Conservation (phyloP, 2,797 vertebrate species). For the Danio albolineatus region DNA sequence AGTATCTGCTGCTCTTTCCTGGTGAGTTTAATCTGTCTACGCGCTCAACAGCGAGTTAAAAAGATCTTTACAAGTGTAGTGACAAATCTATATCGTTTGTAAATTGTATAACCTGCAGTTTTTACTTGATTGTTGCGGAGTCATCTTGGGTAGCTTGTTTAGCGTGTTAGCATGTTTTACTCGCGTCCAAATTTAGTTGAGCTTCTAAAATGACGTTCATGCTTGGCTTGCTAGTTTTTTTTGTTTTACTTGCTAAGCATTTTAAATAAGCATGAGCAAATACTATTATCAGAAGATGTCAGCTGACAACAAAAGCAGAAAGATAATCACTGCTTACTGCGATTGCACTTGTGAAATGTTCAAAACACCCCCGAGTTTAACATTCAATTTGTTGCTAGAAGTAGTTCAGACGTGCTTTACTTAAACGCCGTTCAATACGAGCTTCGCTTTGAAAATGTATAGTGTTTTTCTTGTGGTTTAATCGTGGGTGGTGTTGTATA, state of each 20-base stretch:
- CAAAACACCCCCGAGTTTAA: neutral
- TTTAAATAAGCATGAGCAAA: neutral
- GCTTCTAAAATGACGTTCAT: neutral
- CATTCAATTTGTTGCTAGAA: neutral
- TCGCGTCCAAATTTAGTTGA: neutral
- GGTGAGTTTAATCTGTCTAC: slow-evolving; percentile 6
- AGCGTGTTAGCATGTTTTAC: slow-evolving; percentile 45
- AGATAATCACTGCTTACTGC: neutral
- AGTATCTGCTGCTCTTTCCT: neutral
- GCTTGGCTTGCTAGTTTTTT: neutral
- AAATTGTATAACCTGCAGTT: neutral
- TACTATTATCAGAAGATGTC: too few relatives aligned
- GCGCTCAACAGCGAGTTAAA: neutral
- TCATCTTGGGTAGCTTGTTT: slow-evolving; percentile 8
- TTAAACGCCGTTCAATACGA: neutral
- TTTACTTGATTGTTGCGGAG: neutral
- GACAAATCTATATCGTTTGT: neutral
- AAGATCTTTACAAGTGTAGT: neutral
- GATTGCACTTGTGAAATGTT: neutral
- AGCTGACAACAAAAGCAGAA: neutral
- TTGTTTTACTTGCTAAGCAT: neutral
- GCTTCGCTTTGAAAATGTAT: neutral
- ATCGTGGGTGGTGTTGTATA: neutral
- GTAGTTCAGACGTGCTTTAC: neutral
- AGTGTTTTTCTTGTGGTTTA: neutral